Conservation (phyloP, 2,113 vertebrate genomes). For the Ancistrus triradiatus region DNA sequence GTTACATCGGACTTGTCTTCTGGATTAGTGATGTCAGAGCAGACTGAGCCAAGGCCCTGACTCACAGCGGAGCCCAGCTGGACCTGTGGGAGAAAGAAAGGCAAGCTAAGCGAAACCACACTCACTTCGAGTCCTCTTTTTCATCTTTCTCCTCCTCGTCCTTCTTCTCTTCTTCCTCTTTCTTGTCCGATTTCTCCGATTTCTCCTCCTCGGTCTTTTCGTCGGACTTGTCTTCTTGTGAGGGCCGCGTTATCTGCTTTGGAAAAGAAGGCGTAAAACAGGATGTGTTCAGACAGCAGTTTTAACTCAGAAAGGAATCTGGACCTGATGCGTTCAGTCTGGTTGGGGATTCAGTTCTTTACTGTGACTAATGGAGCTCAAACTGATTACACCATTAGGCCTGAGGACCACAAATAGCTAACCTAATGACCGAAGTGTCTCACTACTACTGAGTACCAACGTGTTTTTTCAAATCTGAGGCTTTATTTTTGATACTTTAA, state of each 20-base stretch:
- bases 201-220: constrained; percentile 96
- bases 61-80: background rate
- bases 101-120: constrained; percentile 1
- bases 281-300: background rate
- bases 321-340: background rate
- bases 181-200: constrained; percentile 89
- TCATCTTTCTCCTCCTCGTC: constrained; percentile 99
- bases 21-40: constrained; percentile 1
- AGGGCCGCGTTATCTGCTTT: constrained; percentile 92
- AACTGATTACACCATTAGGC: no score
- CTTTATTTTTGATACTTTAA: no score
- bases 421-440: no score
- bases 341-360: no score
- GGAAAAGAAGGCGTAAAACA: constrained; percentile 45
- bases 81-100: background rate
- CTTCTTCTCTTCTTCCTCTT: constrained; percentile 95
- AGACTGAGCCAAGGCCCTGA: background rate
- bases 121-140: constrained; percentile 93
- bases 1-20: background rate
- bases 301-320: background rate
- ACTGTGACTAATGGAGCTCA: no score
- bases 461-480: no score
- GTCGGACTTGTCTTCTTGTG: constrained; percentile 95
- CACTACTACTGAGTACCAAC: no score
- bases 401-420: no score